Base-by-base conservation (phyloP, 1,140 invertebrate species). In the Drosophila auraria region DNA sequence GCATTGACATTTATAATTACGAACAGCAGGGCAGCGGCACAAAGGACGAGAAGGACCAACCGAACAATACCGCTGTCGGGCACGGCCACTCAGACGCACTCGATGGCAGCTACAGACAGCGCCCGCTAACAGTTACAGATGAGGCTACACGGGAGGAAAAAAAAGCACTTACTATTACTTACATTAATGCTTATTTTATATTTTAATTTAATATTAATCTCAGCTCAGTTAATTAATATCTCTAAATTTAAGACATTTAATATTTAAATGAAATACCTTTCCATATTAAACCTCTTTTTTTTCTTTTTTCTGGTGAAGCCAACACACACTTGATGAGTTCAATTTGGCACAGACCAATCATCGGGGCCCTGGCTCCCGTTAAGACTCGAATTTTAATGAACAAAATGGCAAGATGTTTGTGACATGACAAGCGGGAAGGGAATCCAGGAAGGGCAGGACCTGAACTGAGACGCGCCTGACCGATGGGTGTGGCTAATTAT, bases 401-500 rank as follows among this genome's bases (percentile, higher is more conserved):
- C 44, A 47, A 60, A 38, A 53, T 64, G 63, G 78, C n/a, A n/a
- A n/a, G 75, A 72, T 89, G 84, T 82, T 69, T 82, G 20, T 82
- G 86, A 84, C 82, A 86, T 76, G 27, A n/a, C 61, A 42, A 17
- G 3, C 53, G 25, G 38, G 15, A 23, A 4, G 42, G 51, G 42
- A 72, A 27, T 25, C 11, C n/a, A 27, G 15, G 12, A 17, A 2
- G 15, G 54, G 33, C 17, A 45, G 36, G 14, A 20, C n/a, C 36
- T 38, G 5, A 27, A 53, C 23, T 9, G 50, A 5, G n/a, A 23
- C 11, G 17, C 51, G 50, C 9, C 59, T 58, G 57, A 25, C 59
- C 40, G 23, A 53, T 49, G 84, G 78, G 66, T 56, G 78, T 76
- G 71, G 79, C 86, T 90, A 76, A 90, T 89, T 89, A 77, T 73